Percentiles rank a stretch among this genome's conserved stretches.
Conservation (phyloP, 2,113 vertebrate species). For the Empidonax traillii region DNA sequence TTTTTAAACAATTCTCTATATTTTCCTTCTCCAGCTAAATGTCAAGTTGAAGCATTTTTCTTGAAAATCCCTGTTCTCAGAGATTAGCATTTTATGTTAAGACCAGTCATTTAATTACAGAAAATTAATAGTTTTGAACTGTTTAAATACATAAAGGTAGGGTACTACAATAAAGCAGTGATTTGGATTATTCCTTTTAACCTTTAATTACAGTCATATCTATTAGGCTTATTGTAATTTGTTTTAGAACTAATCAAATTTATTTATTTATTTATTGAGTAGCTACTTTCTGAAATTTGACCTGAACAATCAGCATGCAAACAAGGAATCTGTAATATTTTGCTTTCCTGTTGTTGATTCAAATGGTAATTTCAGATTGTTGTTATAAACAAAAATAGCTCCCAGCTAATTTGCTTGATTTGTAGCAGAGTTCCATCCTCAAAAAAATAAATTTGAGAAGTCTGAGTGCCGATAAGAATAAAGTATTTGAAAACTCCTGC, state of each 20-base stretch:
- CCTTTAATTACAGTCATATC: neutral
- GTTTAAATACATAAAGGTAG: neutral
- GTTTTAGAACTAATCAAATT: neutral
- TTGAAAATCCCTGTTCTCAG: neutral
- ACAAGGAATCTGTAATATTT: neutral
- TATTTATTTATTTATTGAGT: neutral
- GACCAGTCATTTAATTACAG: neutral
- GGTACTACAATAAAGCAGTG: neutral
- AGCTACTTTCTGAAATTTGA: neutral
- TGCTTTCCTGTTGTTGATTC: neutral
- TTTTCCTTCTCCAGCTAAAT: neutral
- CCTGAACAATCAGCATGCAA: neutral
- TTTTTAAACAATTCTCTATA: neutral
- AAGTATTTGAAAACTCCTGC: neutral
- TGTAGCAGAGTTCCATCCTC: neutral
- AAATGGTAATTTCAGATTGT: neutral
- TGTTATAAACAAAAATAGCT: neutral
- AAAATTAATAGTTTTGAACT: slow-evolving; percentile 2
- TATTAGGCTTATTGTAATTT: neutral
- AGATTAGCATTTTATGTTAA: neutral
- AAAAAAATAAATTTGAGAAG: neutral
- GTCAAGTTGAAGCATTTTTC: neutral
- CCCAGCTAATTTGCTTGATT: neutral
- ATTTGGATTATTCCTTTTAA: slow-evolving; percentile 1
- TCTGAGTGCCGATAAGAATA: neutral